These are phyloP conservation scores for Leucophenga varia DNA, from an alignment of 1,140 invertebrate species.

Conservation along the genomic window DNA sequence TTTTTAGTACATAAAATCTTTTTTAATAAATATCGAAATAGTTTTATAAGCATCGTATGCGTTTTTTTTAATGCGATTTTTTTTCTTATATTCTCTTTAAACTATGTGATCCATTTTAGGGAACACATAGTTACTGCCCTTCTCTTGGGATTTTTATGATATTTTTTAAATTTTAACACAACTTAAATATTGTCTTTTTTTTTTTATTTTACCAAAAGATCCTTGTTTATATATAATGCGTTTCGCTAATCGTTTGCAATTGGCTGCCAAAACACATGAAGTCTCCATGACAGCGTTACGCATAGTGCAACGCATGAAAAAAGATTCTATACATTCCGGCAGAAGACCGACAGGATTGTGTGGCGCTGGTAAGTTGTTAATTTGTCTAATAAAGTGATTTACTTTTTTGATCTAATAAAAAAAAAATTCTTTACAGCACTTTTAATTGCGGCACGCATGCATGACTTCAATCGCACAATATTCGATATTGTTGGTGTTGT, in stretches of 20 bases:
- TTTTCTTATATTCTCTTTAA: too few relatives aligned
- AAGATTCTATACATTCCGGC: constrained; percentile 95
- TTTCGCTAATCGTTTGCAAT: constrained; percentile 92
- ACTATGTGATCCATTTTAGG: too few relatives aligned
- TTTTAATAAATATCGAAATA: too few relatives aligned
- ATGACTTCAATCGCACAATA: constrained; percentile 86
- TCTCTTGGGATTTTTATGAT: too few relatives aligned
- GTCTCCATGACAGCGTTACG: constrained; percentile 93
- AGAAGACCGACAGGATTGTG: constrained; percentile 93
- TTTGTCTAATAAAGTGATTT: not conserved
- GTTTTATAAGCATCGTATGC: too few relatives aligned
- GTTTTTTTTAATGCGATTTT: too few relatives aligned
- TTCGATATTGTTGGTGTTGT: constrained; percentile 92
- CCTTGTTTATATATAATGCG: constrained; percentile 92
- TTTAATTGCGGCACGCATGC: constrained; percentile 88
- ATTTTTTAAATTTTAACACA: too few relatives aligned
- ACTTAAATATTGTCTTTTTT: constrained; percentile 1
- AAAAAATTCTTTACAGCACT: constrained; percentile 76
- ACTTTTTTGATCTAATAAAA: constrained; percentile 8
- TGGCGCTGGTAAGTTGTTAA: constrained; percentile 76
- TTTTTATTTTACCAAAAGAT: constrained; percentile 69
- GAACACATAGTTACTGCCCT: too few relatives aligned
- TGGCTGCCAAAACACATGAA: constrained; percentile 88
- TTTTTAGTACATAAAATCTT: too few relatives aligned
- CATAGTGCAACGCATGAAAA: constrained; percentile 95